Percentiles rank a stretch among this genome's conserved stretches.
Evolutionary conservation across 1,140 invertebrate genomes (phyloP).

Genomic region (Mizuhopecten yessoensis): DNA sequence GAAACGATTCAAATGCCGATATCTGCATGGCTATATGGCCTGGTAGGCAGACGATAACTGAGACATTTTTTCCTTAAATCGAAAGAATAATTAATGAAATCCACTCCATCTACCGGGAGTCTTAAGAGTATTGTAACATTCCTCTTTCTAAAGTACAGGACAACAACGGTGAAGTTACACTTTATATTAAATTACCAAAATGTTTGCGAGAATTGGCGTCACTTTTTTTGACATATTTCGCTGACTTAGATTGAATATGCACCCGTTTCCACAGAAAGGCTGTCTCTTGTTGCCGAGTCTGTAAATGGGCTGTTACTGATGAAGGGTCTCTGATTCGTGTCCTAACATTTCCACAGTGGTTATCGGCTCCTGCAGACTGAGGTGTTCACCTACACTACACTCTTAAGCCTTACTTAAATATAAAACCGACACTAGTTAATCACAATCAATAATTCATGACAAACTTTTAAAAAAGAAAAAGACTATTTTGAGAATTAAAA

Average conservation of each 20-base stretch:
- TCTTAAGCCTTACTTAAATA: no score
- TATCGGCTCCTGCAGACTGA: no score
- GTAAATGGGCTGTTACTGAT: background rate
- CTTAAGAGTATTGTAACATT: background rate
- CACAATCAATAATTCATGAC: no score
- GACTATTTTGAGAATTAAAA: background rate
- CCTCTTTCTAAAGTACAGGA: constrained; percentile 12
- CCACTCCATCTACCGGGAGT: background rate
- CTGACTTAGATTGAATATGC: background rate
- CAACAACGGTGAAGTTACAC: background rate
- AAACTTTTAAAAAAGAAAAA: background rate
- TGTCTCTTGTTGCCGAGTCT: background rate
- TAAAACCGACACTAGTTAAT: no score
- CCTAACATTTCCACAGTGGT: no score
- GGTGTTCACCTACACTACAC: no score
- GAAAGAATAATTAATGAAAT: constrained; percentile 36
- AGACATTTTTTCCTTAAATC: background rate
- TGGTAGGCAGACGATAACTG: background rate
- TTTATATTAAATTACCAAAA: constrained; percentile 4
- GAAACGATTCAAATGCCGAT: constrained; percentile 38
- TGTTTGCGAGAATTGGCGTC: background rate
- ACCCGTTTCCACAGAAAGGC: background rate
- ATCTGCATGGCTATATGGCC: constrained; percentile 18
- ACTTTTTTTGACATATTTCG: constrained; percentile 2
- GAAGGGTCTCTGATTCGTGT: no score